Conservation (phyloP, 1,140 invertebrate species). For the Heliconius congener region DNA sequence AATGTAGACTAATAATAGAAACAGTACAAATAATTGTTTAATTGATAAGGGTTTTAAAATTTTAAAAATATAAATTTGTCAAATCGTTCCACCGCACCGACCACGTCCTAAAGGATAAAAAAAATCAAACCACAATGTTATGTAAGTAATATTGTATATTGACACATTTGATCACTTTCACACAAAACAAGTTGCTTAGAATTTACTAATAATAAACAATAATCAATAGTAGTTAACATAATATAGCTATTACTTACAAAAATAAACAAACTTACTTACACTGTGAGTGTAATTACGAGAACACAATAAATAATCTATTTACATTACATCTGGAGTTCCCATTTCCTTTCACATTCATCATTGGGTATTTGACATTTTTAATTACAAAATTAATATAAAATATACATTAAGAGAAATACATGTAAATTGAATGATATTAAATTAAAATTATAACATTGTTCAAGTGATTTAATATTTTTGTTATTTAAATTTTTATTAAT, state of each 20-base stretch:
- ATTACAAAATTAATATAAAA: neutral
- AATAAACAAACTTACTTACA: slow-evolving; percentile 65
- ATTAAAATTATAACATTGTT: neutral
- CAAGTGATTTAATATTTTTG: neutral
- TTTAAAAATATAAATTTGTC: neutral
- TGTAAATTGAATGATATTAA: neutral
- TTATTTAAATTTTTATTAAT: neutral
- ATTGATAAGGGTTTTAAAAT: neutral
- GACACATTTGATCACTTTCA: slow-evolving; percentile 76
- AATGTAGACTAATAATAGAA: neutral
- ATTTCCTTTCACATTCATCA: slow-evolving; percentile 20
- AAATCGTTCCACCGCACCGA: neutral
- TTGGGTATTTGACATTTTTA: slow-evolving; percentile 6
- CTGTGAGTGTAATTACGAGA: slow-evolving; percentile 54
- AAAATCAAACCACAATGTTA: slow-evolving; percentile 58
- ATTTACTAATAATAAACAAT: slow-evolving; percentile 76
- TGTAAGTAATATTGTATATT: slow-evolving; percentile 78
- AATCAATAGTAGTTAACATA: slow-evolving; percentile 72
- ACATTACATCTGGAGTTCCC: slow-evolving; percentile 48
- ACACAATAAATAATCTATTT: slow-evolving; percentile 73
- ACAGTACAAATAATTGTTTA: slow-evolving; percentile 24
- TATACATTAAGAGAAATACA: neutral
- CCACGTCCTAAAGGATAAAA: slow-evolving; percentile 24
- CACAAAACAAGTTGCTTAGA: slow-evolving; percentile 77
- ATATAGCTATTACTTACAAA: slow-evolving; percentile 71